Base-by-base conservation (phyloP, 1,140 invertebrate genomes). In the Berghia stephanieae region DNA sequence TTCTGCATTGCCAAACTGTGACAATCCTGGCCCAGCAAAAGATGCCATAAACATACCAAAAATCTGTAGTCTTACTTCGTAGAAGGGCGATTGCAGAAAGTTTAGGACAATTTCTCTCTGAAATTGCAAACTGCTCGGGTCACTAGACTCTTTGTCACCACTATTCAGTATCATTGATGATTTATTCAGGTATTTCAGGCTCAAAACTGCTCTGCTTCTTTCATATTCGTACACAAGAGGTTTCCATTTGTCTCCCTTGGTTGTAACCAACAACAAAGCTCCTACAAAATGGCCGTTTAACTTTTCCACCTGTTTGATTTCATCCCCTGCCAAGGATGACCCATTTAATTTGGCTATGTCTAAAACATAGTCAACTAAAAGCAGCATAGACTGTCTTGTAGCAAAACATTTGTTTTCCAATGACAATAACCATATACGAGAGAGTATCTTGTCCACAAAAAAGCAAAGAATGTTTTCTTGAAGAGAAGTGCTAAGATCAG, bases 21-120 rank as follows among this genome's bases (percentile, higher is more conserved):
- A 21, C 21, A n/a, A 24, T 66, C 21, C 24, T 10, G 44, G 24
- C 70, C 2, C 18, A 34, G 21, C 42, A 3, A 3, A 38, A 27
- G 27, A 10, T 34, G 42, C 24, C 46, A 18, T 13, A 31, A 3
- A 10, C 21, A 27, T 21, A 18, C 16, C 83, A 67, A 21, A 24
- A 40, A 49, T 79, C 68, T 71, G 74, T n/a, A 84, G 46, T 63
- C 82, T 49, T 3, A 84, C 82, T 60, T 84, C 83, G 66, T 83
- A 84, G 2, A 78, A 10, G 1, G 77, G 42, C 42, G 70, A 84
- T 8, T 57, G 43, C 10, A 84, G 42, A 34, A 82, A 27, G 24
- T 36, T 52, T 38, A 76, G 13, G 27, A 81, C 10, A 5, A 63
- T 43, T 18, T 63, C 13, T n/a, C 68, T 16, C 43, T 38, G 31